Evolutionary conservation across 2,113 vertebrate species (phyloP).

Genomic region (Panthera leo): DNA sequence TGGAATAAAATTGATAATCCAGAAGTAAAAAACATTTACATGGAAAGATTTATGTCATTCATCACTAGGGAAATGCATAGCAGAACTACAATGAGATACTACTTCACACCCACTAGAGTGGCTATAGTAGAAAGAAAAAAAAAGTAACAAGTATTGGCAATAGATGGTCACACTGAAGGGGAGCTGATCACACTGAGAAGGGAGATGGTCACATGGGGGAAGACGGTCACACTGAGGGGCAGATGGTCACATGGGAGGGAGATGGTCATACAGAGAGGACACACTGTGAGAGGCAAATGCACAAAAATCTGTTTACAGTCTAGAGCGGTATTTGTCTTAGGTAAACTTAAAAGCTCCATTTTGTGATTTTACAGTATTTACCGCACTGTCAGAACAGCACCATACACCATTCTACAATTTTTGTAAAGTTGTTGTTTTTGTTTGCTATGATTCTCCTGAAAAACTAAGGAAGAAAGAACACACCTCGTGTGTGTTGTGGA

Average conservation of each 20-base stretch:
- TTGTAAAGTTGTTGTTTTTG: background rate
- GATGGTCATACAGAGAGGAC: background rate
- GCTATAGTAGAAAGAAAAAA: background rate
- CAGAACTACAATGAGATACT: background rate
- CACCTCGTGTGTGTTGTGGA: background rate
- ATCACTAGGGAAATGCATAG: conserved; percentile 4
- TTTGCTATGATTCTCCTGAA: background rate
- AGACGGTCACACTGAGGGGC: background rate
- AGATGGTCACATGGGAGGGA: background rate
- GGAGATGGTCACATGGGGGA: too few relatives aligned
- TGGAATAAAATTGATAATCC: background rate
- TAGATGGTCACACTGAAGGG: background rate
- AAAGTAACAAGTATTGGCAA: background rate
- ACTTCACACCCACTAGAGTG: background rate
- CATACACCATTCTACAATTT: background rate
- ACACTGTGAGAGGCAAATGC: background rate
- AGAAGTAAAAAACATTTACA: background rate
- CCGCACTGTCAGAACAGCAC: background rate
- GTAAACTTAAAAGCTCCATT: background rate
- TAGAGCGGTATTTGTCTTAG: background rate
- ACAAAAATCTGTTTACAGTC: background rate
- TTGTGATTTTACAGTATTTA: background rate
- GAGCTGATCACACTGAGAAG: background rate
- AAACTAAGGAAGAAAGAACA: background rate
- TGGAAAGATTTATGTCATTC: background rate